These are phyloP conservation scores for Miltochrista miniata DNA, from an alignment of 2,888 invertebrate genomes.

Conservation along the genomic window DNA sequence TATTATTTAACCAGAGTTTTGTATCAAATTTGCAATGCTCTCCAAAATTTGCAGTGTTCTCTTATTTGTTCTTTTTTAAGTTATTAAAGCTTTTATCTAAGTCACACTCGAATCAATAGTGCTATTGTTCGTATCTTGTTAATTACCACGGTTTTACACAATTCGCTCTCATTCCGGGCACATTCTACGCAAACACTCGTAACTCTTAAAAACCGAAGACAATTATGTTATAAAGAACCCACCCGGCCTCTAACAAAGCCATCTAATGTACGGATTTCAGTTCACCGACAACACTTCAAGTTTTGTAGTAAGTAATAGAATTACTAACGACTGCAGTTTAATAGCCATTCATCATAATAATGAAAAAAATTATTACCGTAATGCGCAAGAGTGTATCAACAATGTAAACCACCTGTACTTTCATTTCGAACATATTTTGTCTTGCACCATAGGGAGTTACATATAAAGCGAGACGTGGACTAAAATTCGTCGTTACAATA, in stretches of 20 bases:
- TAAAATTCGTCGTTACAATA: slow-evolving; percentile 14
- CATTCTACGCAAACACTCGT: too few species aligned
- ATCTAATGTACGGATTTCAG: slow-evolving; percentile 31
- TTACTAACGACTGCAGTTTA: not conserved
- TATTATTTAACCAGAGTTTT: not conserved
- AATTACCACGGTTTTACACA: too few species aligned
- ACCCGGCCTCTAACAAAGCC: not conserved
- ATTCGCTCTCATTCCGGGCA: too few species aligned
- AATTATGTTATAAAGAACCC: too few species aligned
- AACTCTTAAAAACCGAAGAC: too few species aligned
- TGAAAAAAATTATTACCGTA: not conserved
- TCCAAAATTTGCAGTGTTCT: too few species aligned
- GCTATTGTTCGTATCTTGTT: too few species aligned
- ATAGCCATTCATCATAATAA: too few species aligned
- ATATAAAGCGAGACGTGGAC: slow-evolving; percentile 11
- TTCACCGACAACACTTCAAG: slow-evolving; percentile 22
- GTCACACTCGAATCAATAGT: not conserved
- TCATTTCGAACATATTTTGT: slow-evolving; percentile 1
- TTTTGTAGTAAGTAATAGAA: slow-evolving; percentile 4
- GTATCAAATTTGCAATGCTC: not conserved
- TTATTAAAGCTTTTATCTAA: slow-evolving; percentile 22
- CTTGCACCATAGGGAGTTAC: slow-evolving; percentile 19
- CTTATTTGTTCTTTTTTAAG: too few species aligned
- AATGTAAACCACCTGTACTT: not conserved
- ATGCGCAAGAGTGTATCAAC: not conserved